These are phyloP conservation scores for Valencia hispanica DNA, from an alignment of 2,797 vertebrate genomes.

Conservation along the genomic window DNA sequence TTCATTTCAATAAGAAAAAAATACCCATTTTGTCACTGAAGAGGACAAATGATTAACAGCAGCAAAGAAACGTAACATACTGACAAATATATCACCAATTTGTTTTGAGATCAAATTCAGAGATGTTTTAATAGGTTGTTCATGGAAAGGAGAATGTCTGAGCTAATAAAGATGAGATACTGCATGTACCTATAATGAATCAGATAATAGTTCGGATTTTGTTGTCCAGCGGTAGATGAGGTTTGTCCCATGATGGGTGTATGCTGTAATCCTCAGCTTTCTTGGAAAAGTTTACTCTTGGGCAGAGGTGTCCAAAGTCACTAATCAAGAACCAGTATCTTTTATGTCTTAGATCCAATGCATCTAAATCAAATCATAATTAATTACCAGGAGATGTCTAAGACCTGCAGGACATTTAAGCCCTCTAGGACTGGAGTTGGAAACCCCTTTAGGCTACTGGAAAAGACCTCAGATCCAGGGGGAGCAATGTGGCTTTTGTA, in stretches of 20 bases:
- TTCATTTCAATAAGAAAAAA: slow-evolving; percentile 50
- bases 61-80: slow-evolving; percentile 42
- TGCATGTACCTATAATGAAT: background rate
- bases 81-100: slow-evolving; percentile 20
- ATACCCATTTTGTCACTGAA: slow-evolving; percentile 41
- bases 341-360: background rate
- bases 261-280: background rate
- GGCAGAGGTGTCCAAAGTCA: background rate
- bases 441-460: background rate
- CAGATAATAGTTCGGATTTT: background rate
- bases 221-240: background rate
- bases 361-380: background rate
- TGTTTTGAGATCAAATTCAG: slow-evolving; percentile 8
- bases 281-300: background rate
- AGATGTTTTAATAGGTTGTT: background rate
- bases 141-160: background rate
- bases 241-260: background rate
- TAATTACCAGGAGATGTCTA: background rate
- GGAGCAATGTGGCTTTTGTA: background rate
- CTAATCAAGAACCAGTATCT: background rate
- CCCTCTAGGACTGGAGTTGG: background rate
- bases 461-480: background rate
- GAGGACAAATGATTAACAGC: slow-evolving; percentile 40
- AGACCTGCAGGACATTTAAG: background rate
- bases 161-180: background rate